phyloP scores from a whole-genome alignment of 2,113 vertebrate species.

The Cercocebus atys region DNA sequence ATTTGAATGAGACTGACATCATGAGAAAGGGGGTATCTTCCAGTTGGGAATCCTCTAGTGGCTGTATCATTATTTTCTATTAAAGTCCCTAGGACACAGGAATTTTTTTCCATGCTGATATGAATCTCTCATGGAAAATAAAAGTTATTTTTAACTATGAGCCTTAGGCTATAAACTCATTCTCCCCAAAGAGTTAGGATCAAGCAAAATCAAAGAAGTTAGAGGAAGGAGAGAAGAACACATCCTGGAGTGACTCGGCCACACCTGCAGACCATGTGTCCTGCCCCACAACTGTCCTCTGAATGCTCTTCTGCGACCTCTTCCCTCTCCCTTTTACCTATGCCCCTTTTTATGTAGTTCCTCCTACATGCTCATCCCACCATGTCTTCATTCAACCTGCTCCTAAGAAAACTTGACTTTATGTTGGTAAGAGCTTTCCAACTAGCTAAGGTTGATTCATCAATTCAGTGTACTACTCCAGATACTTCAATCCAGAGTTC shows the following conservation, averaged over 20 bases:
- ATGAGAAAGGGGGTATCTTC: neutral
- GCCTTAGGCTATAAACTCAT: neutral
- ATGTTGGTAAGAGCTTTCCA: neutral
- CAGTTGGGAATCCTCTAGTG: neutral
- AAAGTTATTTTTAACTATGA: constrained; percentile 21
- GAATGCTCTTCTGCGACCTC: neutral
- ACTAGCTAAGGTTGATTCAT: neutral
- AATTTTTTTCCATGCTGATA: neutral
- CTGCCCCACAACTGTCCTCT: neutral
- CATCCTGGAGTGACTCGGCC: neutral
- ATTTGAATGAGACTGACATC: neutral
- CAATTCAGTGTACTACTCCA: constrained; percentile 1
- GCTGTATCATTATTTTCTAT: neutral
- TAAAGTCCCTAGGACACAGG: neutral
- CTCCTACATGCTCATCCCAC: neutral
- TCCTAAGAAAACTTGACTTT: neutral
- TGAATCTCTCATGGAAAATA: constrained; percentile 16
- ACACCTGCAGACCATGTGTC: neutral
- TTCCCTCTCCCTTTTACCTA: neutral
- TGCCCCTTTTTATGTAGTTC: neutral
- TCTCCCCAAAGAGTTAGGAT: neutral
- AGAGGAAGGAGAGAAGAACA: neutral
- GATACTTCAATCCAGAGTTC: neutral
- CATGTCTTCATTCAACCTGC: neutral
- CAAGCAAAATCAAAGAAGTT: constrained; percentile 8